A percentile compares a stretch with the other conserved stretches of the same genome.
Conservation (phyloP, 2,797 vertebrate species). For the Gallirallus australis region DNA sequence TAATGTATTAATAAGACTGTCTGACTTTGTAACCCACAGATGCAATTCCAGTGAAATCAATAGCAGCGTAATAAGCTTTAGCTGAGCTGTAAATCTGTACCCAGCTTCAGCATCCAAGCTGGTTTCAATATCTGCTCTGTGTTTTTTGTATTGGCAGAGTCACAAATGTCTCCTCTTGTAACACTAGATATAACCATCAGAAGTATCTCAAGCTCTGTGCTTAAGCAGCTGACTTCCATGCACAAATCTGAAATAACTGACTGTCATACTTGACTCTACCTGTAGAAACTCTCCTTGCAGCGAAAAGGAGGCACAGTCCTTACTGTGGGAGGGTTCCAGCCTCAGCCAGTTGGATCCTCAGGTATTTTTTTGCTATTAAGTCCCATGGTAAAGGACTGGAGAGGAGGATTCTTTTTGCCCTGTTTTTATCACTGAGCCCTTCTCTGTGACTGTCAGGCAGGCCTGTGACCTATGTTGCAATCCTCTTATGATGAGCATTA, state of each 20-base stretch:
- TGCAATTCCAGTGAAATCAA: background rate
- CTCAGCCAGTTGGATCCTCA: background rate
- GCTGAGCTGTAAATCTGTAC: slow-evolving; percentile 21
- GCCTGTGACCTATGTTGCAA: background rate
- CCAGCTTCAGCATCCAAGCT: background rate
- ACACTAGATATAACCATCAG: background rate
- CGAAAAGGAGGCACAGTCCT: background rate
- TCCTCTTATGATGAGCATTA: background rate
- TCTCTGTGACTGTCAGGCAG: background rate
- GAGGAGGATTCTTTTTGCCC: background rate
- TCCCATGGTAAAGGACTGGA: background rate
- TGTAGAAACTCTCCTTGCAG: background rate
- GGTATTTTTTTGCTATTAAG: background rate
- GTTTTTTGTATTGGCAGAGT: background rate
- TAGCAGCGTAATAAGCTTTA: slow-evolving; percentile 2
- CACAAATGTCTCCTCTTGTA: background rate
- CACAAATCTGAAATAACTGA: background rate
- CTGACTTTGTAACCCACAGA: slow-evolving; percentile 1
- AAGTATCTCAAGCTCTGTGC: background rate
- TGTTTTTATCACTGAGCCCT: background rate
- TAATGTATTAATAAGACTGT: background rate
- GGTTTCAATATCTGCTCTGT: background rate
- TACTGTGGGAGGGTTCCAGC: background rate
- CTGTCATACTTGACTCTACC: accelerated
- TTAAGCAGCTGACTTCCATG: background rate